phyloP scores from a whole-genome alignment of 2,888 invertebrate genomes.

The Limnephilus marmoratus region DNA sequence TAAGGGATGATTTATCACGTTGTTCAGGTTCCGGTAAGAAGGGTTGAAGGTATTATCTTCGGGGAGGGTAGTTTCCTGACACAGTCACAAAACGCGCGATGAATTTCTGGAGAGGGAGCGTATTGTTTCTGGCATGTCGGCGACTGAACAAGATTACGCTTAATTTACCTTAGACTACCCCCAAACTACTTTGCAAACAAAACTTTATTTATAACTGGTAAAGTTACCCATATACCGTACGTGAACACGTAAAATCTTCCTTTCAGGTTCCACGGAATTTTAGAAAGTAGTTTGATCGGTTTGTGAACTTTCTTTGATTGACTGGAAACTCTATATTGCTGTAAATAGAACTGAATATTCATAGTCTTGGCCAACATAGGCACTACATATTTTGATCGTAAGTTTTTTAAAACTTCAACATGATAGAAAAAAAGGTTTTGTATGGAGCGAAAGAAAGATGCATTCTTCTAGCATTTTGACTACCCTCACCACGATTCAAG shows the following conservation, averaged over 20 bases:
- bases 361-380: background rate
- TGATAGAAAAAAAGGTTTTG: too few species aligned
- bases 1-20: conserved; percentile 33
- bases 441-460: too few species aligned
- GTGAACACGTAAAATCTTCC: background rate
- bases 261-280: background rate
- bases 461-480: too few species aligned
- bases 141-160: background rate
- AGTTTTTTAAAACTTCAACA: background rate
- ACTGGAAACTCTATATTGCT: background rate
- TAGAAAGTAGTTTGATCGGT: background rate
- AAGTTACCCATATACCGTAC: background rate
- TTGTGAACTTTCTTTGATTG: background rate
- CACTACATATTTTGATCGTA: background rate
- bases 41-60: conserved; percentile 33
- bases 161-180: background rate
- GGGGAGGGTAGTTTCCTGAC: conserved; percentile 7
- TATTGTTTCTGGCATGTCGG: conserved; percentile 6
- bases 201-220: background rate
- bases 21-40: conserved; percentile 6
- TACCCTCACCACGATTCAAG: too few species aligned
- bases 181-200: background rate
- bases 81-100: conserved; percentile 18
- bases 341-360: background rate
- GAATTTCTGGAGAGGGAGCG: background rate